A percentile compares a stretch with the other conserved stretches of the same genome.
phyloP scores from a whole-genome alignment of 2,888 invertebrate genomes.

The Sminthurides aquaticus region DNA sequence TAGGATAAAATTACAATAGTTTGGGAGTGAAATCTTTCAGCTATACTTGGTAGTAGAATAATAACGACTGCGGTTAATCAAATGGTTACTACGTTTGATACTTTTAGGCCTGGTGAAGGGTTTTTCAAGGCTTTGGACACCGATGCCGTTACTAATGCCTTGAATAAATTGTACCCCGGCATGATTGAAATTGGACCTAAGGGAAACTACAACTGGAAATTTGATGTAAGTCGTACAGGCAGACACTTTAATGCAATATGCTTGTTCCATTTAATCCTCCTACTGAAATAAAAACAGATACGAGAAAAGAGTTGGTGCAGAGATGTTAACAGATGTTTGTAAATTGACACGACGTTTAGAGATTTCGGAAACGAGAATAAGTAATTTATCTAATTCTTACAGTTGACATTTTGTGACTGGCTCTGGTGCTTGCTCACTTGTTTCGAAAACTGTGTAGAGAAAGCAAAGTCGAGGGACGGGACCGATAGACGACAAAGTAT shows the following conservation, averaged over 20 bases:
- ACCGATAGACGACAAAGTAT: not conserved
- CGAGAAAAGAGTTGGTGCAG: too few relatives aligned
- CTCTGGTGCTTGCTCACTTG: conserved; percentile 28
- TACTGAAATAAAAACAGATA: too few relatives aligned
- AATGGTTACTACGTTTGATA: not conserved
- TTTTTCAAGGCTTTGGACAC: not conserved
- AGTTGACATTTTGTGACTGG: conserved; percentile 41
- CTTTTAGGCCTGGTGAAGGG: not conserved
- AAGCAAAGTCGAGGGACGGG: conserved; percentile 15
- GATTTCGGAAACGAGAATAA: too few relatives aligned
- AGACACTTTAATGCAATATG: too few relatives aligned
- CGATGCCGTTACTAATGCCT: not conserved
- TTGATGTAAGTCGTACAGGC: not conserved
- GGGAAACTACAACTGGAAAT: not conserved
- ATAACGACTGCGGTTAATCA: too few relatives aligned
- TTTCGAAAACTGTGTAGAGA: conserved; percentile 25
- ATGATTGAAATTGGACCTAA: not conserved
- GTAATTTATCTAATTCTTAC: not conserved
- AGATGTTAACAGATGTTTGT: too few relatives aligned
- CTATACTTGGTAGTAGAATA: too few relatives aligned
- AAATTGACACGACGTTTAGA: too few relatives aligned
- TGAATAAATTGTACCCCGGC: not conserved
- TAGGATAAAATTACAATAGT: too few relatives aligned
- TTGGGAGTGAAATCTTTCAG: too few relatives aligned
- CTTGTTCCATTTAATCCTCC: too few relatives aligned